A percentile compares a stretch with the other conserved stretches of the same genome.
These are phyloP conservation scores for Tachystola acroxantha DNA, from an alignment of 2,888 invertebrate genomes.

Conservation along the genomic window DNA sequence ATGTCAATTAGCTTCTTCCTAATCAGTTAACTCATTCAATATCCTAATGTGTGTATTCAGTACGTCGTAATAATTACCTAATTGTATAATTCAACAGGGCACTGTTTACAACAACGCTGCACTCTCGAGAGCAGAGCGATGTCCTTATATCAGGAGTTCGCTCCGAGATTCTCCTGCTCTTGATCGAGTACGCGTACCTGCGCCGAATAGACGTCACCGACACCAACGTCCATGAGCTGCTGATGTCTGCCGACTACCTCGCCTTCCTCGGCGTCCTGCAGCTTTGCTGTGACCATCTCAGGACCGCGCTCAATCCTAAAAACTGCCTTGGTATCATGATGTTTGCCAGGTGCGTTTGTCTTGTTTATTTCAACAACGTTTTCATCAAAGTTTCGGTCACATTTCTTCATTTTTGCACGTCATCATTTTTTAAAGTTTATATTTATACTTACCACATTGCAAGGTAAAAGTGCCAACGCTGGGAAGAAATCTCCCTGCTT, in stretches of 20 bases:
- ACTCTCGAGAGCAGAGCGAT: constrained; percentile 82
- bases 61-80: too few species aligned
- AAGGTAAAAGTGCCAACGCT: too few species aligned
- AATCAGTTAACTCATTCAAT: too few species aligned
- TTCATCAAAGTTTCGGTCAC: too few species aligned
- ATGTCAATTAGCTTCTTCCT: too few species aligned
- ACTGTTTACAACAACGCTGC: constrained; percentile 88
- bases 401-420: too few species aligned
- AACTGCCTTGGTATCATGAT: constrained; percentile 92
- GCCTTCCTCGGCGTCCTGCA: constrained; percentile 89
- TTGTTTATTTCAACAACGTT: background rate
- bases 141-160: constrained; percentile 87
- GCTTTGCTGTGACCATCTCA: constrained; percentile 88
- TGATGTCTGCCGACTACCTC: constrained; percentile 93
- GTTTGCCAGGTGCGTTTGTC: constrained; percentile 81
- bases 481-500: too few species aligned
- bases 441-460: too few species aligned
- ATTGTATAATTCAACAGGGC: constrained; percentile 73
- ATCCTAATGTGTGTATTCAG: too few species aligned
- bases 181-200: constrained; percentile 92
- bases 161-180: constrained; percentile 85
- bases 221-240: constrained; percentile 88
- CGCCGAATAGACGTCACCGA: constrained; percentile 85
- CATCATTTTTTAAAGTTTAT: too few species aligned
- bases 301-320: constrained; percentile 81